Conservation (phyloP, 2,888 invertebrate species). For the Nymphalis c-album region DNA sequence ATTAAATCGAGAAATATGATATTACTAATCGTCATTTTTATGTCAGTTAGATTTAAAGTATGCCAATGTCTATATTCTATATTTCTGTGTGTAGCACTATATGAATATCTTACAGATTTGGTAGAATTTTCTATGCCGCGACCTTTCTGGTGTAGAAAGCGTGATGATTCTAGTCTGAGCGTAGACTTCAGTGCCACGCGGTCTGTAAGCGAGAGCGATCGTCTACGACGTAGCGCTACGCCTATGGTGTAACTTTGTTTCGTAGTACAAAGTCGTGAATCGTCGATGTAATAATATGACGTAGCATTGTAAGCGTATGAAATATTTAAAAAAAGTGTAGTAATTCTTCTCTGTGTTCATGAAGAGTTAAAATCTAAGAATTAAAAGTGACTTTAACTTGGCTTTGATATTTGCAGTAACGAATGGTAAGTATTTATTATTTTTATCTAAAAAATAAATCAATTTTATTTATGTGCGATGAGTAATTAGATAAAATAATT, state of each 20-base stretch:
- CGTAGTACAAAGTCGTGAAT: slow-evolving; percentile 22
- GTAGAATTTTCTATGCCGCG: slow-evolving; percentile 16
- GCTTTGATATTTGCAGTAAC: not conserved
- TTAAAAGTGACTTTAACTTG: slow-evolving; percentile 2
- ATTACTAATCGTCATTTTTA: too few relatives aligned
- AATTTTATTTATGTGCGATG: too few relatives aligned
- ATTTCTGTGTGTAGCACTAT: slow-evolving; percentile 3
- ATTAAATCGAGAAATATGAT: too few relatives aligned
- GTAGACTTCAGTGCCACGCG: slow-evolving; percentile 60
- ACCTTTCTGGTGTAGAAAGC: slow-evolving; percentile 24
- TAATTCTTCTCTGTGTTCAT: not conserved
- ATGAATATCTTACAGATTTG: slow-evolving; percentile 15
- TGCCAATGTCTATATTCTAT: not conserved
- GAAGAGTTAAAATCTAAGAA: not conserved
- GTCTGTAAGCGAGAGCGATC: slow-evolving; percentile 61
- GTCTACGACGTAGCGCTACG: slow-evolving; percentile 63
- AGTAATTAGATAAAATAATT: too few relatives aligned
- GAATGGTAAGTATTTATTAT: too few relatives aligned
- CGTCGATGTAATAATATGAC: slow-evolving; percentile 6
- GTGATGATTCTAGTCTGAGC: slow-evolving; percentile 25
- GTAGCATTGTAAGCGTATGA: not conserved
- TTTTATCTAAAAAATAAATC: too few relatives aligned
- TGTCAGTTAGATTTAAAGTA: not conserved
- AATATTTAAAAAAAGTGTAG: slow-evolving; percentile 1
- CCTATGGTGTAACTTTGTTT: slow-evolving; percentile 42